Evolutionary conservation across 1,140 invertebrate species (phyloP), one percentile per base, ranked within the genome.

Genomic region (Cyphomyrmex costatus): DNA sequence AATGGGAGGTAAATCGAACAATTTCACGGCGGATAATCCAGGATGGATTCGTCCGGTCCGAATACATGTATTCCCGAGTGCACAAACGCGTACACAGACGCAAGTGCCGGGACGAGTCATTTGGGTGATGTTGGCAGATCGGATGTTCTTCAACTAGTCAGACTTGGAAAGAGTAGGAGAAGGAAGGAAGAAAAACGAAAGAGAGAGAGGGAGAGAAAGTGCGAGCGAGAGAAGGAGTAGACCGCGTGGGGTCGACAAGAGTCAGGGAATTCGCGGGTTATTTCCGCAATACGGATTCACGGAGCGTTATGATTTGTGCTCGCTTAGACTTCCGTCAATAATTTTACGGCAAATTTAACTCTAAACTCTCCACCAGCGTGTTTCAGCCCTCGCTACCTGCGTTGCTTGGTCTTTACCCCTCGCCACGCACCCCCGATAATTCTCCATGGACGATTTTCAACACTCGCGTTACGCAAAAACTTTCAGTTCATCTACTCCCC

Each of bases 281-380:
- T 82, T 88, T 87, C 76, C 91, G 88, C 80, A 88, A 89, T 91
- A 91, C 92, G 93, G 93, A 94, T 93, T 93, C 93, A 93, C 94
- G 90, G 89, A 94, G 92, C 94, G 92, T 95, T 95, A 95, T 95
- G 94, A 94, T 93, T 95, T 90, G 92, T 91, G 88, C 92, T 88
- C 90, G 91, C 91, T 92, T 92, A 91, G 91, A 92, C 93, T 94
- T 93, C 90, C 92, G 94, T 94, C 94, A 94, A 95, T 95, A 94
- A 95, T 95, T 95, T 95, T 93, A 94, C 94, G 93, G 89, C 86
- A 93, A 94, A 95, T 95, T 95, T 92, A 91, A 93, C 93, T 91
- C 77, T 89, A 92, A 93, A 93, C 89, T 90, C 89, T 90, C 77
- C 79, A 61, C n/a, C 53, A 60, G 79, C 73, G 70, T 73, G 49